phyloP scores from a whole-genome alignment of 2,113 vertebrate species.

The Apaloderma vittatum region DNA sequence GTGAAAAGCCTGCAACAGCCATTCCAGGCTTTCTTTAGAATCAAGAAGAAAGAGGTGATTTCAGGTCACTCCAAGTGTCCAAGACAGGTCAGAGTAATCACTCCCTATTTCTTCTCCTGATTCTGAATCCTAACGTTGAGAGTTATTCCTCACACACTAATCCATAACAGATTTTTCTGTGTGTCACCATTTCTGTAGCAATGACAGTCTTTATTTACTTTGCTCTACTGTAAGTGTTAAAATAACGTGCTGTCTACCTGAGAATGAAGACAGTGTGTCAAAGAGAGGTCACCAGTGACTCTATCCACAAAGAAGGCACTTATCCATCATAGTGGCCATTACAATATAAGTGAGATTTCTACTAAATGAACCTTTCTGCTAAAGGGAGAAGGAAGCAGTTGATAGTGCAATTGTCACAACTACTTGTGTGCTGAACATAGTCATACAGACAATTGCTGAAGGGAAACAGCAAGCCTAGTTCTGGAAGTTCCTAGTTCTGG shows the following conservation, averaged over 20 bases:
- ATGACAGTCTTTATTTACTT: not conserved
- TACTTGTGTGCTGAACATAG: not conserved
- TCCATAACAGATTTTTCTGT: not conserved
- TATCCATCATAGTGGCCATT: not conserved
- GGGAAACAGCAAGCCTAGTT: not conserved
- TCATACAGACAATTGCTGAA: not conserved
- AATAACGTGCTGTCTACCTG: not conserved
- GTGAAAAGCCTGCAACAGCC: not conserved
- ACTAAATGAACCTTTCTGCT: not conserved
- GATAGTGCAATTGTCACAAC: not conserved
- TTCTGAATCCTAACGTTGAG: not conserved
- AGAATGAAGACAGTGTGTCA: not conserved
- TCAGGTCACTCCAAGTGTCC: not conserved
- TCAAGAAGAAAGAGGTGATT: not conserved
- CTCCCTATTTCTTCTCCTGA: not conserved
- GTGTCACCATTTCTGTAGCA: not conserved
- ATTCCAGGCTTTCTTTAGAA: not conserved
- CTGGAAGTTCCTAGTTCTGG: no score
- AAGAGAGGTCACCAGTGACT: not conserved
- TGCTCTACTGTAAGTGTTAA: not conserved
- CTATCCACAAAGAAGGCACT: not conserved
- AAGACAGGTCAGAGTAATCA: not conserved
- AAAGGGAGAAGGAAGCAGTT: not conserved
- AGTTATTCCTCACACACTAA: not conserved
- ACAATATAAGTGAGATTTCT: not conserved